A percentile compares a stretch with the other conserved stretches of the same genome.
Conservation (phyloP, 23 tunicate genomes). For the Oikopleura albicans region DNA sequence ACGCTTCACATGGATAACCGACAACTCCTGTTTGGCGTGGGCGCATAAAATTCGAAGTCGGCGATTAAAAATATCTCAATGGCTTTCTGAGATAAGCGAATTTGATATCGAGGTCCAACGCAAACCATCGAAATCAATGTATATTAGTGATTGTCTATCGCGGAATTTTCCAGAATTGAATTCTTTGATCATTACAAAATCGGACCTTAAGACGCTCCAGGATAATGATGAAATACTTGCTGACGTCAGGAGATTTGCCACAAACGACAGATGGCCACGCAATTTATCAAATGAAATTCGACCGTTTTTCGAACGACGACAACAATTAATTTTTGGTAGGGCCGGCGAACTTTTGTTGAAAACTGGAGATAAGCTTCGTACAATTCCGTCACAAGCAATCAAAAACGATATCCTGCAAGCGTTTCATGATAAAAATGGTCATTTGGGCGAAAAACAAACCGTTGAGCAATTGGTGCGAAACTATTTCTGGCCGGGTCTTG, state of each 20-base stretch:
- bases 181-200: not conserved
- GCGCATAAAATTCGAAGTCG: not conserved
- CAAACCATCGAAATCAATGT: not conserved
- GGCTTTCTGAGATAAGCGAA: not conserved
- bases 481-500: not conserved
- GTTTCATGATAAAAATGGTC: not conserved
- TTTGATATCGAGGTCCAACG: not conserved
- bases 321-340: not conserved
- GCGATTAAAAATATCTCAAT: not conserved
- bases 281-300: not conserved
- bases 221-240: not conserved
- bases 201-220: not conserved
- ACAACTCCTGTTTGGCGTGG: not conserved
- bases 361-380: not conserved
- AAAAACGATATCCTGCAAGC: not conserved
- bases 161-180: not conserved
- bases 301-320: not conserved
- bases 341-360: not conserved
- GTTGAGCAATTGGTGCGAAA: not conserved
- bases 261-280: not conserved
- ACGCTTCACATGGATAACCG: not conserved
- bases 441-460: not conserved
- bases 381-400: not conserved
- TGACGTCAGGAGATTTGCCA: not conserved
- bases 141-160: not conserved